Evolutionary conservation across 1,140 invertebrate genomes (phyloP).

Genomic region (Trachymyrmex cornetzi): DNA sequence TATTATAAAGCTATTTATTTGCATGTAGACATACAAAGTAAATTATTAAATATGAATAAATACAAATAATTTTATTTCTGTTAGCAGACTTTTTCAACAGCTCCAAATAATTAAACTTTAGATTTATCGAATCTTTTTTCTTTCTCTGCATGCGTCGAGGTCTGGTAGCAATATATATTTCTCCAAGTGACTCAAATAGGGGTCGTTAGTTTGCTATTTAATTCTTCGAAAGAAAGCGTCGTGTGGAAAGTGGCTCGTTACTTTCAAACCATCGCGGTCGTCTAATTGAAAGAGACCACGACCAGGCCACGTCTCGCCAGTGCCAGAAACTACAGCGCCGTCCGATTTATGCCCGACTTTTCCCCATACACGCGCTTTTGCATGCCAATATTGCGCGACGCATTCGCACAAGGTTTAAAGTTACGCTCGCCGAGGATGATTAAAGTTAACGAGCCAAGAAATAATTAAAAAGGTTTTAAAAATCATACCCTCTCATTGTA

Average conservation of each 20-base stretch:
- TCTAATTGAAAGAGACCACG: conserved; percentile 54
- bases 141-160: neutral
- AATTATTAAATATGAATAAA: neutral
- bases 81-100: neutral
- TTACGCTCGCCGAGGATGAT: conserved; percentile 33
- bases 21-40: neutral
- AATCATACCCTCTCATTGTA: conserved; percentile 29
- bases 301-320: conserved; percentile 15
- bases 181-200: conserved; percentile 21
- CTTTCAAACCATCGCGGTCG: conserved; percentile 27
- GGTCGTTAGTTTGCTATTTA: conserved; percentile 53
- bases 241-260: conserved; percentile 49
- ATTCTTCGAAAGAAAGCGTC: conserved; percentile 60
- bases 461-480: conserved; percentile 58
- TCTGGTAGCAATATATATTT: conserved; percentile 32
- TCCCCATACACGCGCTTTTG: conserved; percentile 28
- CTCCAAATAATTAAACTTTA: neutral
- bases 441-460: conserved; percentile 60
- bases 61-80: neutral
- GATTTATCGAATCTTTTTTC: conserved; percentile 4
- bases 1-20: neutral
- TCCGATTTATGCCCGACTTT: conserved; percentile 55
- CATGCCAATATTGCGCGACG: conserved; percentile 17
- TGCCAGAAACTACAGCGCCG: conserved; percentile 26
- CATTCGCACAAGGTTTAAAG: conserved; percentile 37